Base-by-base conservation (phyloP, 2,888 invertebrate species). In the Apotomis turbidana region DNA sequence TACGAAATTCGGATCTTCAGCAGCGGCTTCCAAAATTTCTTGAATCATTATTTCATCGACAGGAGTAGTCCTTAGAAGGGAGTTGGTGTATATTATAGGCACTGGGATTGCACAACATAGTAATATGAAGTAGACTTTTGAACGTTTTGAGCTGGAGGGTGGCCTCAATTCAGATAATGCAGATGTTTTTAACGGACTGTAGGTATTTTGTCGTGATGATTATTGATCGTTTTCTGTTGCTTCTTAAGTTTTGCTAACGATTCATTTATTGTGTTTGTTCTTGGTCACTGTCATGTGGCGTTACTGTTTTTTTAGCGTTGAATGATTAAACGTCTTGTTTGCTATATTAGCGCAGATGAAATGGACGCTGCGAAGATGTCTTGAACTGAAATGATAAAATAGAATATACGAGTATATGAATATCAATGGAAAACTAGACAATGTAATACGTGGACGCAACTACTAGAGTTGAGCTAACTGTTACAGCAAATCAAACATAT, bases 81-180 rank as follows among this genome's bases (percentile, higher is more conserved):
- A 58, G 13, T 68, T 68, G 38, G 62, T 10, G 44, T 71, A 63
- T 63, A 68, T 61, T 58, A 68, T 52, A 27, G 44, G 62, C 2
- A 62, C n/a, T 6, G 61, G 61, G 51, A 71, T 60, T 12, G 67
- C 38, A 57, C 61, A 55, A 61, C 66, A 71, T 51, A 67, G 6
- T n/a, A 67, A 15, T 41, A 66, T 1, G 6, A 67, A 71, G 12
- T 67, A 46, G n/a, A 71, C 49, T 27, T 51, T 60, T 4, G 66
- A 49, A 55, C 61, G 61, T 13, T 9, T 38, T 4, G 69, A 49
- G 36, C 9, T 55, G 15, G 38, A 12, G 9, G 12, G 4, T n/a
- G 55, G 41, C 0, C 27, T 12, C 2, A 55, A 1, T 36, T 41
- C 41, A 0, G 54, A 10, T 3, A 55, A 1, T 36, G 41, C 41